Conservation (phyloP, 2,888 invertebrate genomes). For the Xestia rhomboidea region DNA sequence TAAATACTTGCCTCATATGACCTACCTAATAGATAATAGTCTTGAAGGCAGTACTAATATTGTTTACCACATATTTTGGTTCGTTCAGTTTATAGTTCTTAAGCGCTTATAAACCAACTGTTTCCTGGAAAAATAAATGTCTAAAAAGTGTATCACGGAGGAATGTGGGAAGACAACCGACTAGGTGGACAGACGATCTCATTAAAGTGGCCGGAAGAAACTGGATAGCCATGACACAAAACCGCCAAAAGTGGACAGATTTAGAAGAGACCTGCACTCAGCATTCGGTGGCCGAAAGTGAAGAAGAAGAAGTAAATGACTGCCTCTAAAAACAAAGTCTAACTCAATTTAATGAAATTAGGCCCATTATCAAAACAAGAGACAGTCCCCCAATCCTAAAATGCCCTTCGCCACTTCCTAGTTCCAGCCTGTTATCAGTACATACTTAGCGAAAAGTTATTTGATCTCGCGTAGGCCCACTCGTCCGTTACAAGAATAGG, state of each 20-base stretch:
- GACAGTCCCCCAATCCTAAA: not conserved
- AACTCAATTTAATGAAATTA: not conserved
- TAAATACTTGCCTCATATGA: not conserved
- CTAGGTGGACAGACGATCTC: no score
- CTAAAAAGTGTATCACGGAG: not conserved
- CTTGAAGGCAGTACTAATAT: not conserved
- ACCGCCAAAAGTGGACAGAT: no score
- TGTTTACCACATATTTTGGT: not conserved
- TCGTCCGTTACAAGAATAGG: not conserved
- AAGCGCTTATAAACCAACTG: not conserved
- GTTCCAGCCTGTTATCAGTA: not conserved
- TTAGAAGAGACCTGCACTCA: no score
- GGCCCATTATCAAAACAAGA: not conserved
- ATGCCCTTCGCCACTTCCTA: not conserved
- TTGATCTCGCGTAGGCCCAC: conserved; percentile 15
- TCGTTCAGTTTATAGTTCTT: not conserved
- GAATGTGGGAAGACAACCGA: no score
- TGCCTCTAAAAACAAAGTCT: not conserved
- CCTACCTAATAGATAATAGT: not conserved
- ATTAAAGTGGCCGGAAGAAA: no score
- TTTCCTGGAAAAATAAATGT: not conserved
- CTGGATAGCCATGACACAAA: no score
- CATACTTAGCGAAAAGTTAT: not conserved
- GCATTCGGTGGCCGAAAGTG: no score
- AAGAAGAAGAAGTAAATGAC: not conserved